Evolutionary conservation across 2,888 invertebrate species (phyloP), one percentile per base, ranked within the genome.

Genomic region (Epinotia demarniana): DNA sequence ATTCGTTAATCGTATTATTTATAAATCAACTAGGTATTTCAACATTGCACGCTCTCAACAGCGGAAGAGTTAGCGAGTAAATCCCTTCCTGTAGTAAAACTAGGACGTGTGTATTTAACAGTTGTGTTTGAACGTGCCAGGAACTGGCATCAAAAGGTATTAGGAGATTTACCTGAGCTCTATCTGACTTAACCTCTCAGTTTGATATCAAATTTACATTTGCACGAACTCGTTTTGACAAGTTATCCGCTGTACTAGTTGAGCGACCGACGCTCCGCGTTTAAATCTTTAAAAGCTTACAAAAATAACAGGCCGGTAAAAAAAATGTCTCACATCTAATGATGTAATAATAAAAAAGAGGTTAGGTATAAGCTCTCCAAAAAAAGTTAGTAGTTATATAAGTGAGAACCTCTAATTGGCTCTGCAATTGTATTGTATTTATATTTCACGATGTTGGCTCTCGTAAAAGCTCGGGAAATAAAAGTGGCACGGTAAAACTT

Each of bases 21-120:
- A 27, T 27, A 75, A 64, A 60, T 66, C 76, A 77, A 76, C 63
- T 77, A n/a, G n/a, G n/a, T n/a, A 72, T 76, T 76, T 72, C 68
- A 69, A 66, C 58, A 75, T 77, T 71, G 64, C 66, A 66, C 64
- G 75, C 53, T 19, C n/a, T 61, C 46, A 61, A 49, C 67, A 39
- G 27, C 72, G 76, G 73, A 72, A 73, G 66, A 58, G 66, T 58
- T 63, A 53, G 43, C 57, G 68, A 57, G 68, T 70, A 77, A 71
- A 74, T 74, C 64, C 70, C 71, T 77, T 74, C 77, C 77, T 73
- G 73, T 74, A 66, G 58, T 60, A 33, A 75, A 75, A 72, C 71
- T 75, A n/a, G 75, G 60, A 33, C 75, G 55, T 57, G 66, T 66
- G 53, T 66, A 61, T 75, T 75, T 75, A 71, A 67, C 55, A 33